Evolutionary conservation across 2,888 invertebrate species (phyloP), one percentile per base, ranked within the genome.

Genomic region (Zonitis immaculata): DNA sequence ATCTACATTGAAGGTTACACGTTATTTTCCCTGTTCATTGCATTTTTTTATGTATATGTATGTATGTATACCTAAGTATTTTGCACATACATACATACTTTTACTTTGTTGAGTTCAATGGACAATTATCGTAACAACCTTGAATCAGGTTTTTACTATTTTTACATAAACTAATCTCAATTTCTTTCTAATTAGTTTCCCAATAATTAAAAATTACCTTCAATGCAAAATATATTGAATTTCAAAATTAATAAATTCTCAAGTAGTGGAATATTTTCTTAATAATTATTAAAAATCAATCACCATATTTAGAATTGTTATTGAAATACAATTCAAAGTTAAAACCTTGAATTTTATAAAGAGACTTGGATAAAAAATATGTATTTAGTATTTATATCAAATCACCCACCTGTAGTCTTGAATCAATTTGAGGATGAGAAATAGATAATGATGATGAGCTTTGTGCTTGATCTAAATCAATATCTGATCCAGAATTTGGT

Each of bases 401-500:
- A n/a, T n/a, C n/a, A n/a, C n/a, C n/a, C n/a, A n/a, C 76, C 73
- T 76, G 74, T 60, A 76, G 66, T 65, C 70, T 68, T 42, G 66
- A 57, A 60, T 75, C 75, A 47, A 68, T 65, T 51, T 71, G 69
- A 22, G 73, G 73, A 63, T 76, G 76, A 39, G 75, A 76, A 56
- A 76, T 72, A 44, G 75, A 77, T 44, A 77, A 67, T 1, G 76
- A 76, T 16, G 76, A 76, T 18, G 77, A 73, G 66, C 77, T 76
- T 57, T 75, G 73, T 18, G 73, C 74, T 62, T 80, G 77, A 60
- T 77, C 66, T 51, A 77, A 77, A 52, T 75, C 68, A 60, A 78
- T 77, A 45, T 51, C 51, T 9, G 77, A 77, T 32, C 74, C 77
- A 22, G 77, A 84, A 48, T 83, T 82, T 18, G 82, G 79, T 70